Percentiles rank a stretch among this genome's conserved stretches.
Evolutionary conservation across 2,888 invertebrate genomes (phyloP).

Genomic region (Allygus modestus): DNA sequence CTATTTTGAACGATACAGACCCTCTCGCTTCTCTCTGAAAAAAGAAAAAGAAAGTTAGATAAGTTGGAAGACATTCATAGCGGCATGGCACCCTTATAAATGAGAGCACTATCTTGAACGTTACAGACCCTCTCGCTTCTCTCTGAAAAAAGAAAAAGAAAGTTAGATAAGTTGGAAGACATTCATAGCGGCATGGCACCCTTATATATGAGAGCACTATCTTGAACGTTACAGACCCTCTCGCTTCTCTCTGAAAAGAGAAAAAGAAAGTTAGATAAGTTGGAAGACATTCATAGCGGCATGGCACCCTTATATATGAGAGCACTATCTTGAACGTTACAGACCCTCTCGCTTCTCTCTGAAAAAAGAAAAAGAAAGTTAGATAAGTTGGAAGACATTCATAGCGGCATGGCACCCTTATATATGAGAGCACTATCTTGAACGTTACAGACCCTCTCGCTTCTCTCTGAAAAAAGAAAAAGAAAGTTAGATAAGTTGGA

Average conservation of each 20-base stretch:
- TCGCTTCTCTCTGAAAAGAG: slow-evolving; percentile 92
- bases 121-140: slow-evolving; percentile 98
- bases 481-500: not conserved
- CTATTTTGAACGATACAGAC: slow-evolving; percentile 99
- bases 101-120: slow-evolving; percentile 99
- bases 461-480: slow-evolving; percentile 87
- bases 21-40: slow-evolving; percentile 97
- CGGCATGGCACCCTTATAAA: slow-evolving; percentile 98
- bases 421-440: slow-evolving; percentile 99
- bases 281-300: slow-evolving; percentile 86
- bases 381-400: slow-evolving; percentile 75
- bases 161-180: not conserved
- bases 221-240: slow-evolving; percentile 99
- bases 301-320: slow-evolving; percentile 97
- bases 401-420: slow-evolving; percentile 97
- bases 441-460: slow-evolving; percentile 98
- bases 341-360: slow-evolving; percentile 98
- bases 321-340: slow-evolving; percentile 99
- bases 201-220: slow-evolving; percentile 99
- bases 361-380: slow-evolving; percentile 74
- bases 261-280: not conserved
- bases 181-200: slow-evolving; percentile 96
- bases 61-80: slow-evolving; percentile 80
- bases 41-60: slow-evolving; percentile 62
- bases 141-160: slow-evolving; percentile 81